Conservation (phyloP, 2,113 vertebrate genomes). For the Plecotus auritus region DNA sequence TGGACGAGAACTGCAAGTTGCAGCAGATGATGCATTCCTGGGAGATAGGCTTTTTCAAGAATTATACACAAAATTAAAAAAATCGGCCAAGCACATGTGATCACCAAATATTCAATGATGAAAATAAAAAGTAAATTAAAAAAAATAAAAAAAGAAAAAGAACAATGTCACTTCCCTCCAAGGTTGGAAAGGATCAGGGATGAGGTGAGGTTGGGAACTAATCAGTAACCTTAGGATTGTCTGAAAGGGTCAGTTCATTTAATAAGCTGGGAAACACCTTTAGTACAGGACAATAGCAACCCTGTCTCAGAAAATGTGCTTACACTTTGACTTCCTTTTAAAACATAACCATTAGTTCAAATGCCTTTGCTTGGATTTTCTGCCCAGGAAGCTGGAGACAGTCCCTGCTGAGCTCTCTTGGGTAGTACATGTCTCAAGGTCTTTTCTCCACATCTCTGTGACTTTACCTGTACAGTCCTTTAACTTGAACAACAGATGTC, state of each 20-base stretch:
- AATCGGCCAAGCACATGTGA: background rate
- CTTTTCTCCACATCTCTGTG: background rate
- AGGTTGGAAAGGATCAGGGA: background rate
- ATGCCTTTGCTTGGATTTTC: background rate
- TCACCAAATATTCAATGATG: background rate
- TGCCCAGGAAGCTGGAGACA: background rate
- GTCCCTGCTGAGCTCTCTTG: background rate
- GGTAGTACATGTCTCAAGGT: background rate
- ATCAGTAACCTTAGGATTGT: background rate
- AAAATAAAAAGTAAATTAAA: background rate
- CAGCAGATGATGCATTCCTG: background rate
- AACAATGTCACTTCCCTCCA: background rate
- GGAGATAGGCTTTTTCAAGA: background rate
- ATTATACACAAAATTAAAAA: slow-evolving; percentile 16
- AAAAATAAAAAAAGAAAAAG: background rate
- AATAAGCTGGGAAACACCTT: background rate
- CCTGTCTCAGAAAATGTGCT: background rate
- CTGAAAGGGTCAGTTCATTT: background rate
- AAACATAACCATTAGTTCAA: background rate
- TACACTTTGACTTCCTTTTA: background rate
- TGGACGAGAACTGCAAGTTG: background rate
- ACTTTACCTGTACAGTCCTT: background rate
- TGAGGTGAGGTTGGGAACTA: background rate
- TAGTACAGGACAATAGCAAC: background rate
- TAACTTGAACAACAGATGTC: background rate